These are phyloP conservation scores for Catharus fuscescens DNA, from an alignment of 2,113 vertebrate species.

Conservation along the genomic window DNA sequence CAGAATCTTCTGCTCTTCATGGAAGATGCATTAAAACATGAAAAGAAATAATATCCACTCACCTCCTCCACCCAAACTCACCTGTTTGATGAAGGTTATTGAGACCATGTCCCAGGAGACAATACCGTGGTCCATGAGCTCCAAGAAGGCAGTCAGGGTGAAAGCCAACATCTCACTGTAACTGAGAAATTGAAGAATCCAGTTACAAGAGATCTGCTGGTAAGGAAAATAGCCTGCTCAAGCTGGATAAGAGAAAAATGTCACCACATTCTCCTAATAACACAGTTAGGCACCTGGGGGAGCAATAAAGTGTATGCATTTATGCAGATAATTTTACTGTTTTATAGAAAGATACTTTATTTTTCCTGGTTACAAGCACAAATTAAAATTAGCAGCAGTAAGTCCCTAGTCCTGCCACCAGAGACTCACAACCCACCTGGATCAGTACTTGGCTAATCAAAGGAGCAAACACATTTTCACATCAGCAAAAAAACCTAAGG, in stretches of 20 bases:
- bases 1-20: not conserved
- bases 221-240: not conserved
- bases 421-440: not conserved
- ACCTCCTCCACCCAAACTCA: constrained; percentile 36
- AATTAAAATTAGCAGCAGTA: not conserved
- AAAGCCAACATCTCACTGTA: constrained; percentile 99
- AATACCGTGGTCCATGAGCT: constrained; percentile 98
- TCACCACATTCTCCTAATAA: not conserved
- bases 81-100: constrained; percentile 97
- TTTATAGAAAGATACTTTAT: not conserved
- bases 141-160: constrained; percentile 97
- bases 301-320: not conserved
- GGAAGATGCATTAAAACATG: not conserved
- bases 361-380: not conserved
- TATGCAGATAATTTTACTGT: not conserved
- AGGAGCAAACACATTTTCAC: not conserved
- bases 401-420: not conserved
- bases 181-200: constrained; percentile 68
- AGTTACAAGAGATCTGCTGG: not conserved
- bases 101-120: constrained; percentile 98
- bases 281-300: not conserved
- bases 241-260: not conserved
- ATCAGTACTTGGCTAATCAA: not conserved
- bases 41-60: not conserved
- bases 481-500: not conserved